Conservation (phyloP, 2,113 vertebrate genomes). For the Mesocricetus auratus region DNA sequence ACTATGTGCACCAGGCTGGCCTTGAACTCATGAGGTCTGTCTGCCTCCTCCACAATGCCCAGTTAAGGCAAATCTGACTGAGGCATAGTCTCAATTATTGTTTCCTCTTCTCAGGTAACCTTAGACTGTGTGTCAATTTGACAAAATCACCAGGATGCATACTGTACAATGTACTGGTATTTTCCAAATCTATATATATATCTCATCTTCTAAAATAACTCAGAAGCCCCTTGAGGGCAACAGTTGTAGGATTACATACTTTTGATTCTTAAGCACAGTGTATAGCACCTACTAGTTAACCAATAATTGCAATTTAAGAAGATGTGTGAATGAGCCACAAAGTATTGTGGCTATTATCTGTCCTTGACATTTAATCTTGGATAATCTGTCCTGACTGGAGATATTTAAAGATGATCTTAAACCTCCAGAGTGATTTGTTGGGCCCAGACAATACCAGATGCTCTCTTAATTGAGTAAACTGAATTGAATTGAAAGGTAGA, state of each 20-base stretch:
- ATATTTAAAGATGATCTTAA: background rate
- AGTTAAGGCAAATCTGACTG: background rate
- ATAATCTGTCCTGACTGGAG: background rate
- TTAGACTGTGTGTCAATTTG: background rate
- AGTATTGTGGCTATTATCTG: background rate
- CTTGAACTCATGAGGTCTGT: background rate
- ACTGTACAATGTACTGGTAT: background rate
- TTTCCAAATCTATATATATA: background rate
- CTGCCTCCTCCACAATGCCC: background rate
- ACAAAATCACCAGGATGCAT: background rate
- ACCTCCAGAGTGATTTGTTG: background rate
- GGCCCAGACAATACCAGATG: background rate
- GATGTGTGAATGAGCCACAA: conserved; percentile 8
- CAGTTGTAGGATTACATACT: background rate
- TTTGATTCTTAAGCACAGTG: background rate
- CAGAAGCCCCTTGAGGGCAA: background rate
- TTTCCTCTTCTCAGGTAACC: background rate
- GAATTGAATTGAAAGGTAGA: conserved; percentile 10
- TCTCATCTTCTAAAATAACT: background rate
- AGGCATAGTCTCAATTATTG: background rate
- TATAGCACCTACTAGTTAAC: background rate
- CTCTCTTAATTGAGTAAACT: background rate
- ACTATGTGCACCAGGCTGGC: background rate
- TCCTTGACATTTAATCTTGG: background rate
- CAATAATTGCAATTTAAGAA: conserved; percentile 27